Percentiles rank a stretch among this genome's conserved stretches.
phyloP scores from a whole-genome alignment of 2,113 vertebrate genomes.

The Mohoua ochrocephala region DNA sequence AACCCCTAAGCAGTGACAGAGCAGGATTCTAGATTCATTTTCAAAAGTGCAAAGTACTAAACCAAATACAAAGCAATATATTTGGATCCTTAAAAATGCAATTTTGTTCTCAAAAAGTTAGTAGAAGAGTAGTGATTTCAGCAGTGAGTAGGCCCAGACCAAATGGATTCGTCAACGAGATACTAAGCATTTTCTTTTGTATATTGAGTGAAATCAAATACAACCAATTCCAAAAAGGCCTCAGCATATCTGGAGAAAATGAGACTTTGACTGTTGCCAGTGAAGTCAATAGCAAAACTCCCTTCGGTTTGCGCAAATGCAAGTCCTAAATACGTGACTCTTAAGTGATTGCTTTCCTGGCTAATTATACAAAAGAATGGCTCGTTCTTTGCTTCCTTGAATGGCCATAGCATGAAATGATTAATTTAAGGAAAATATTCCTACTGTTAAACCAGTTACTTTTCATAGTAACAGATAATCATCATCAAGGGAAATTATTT shows the following conservation, averaged over 20 bases:
- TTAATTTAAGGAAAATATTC: not conserved
- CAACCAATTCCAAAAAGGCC: not conserved
- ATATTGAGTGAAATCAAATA: not conserved
- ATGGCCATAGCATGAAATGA: not conserved
- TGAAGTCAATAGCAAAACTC: not conserved
- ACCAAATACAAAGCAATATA: not conserved
- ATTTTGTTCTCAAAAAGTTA: not conserved
- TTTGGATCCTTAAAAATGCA: not conserved
- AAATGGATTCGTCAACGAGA: not conserved
- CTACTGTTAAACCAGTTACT: not conserved
- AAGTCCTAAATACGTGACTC: not conserved
- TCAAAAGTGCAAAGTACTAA: not conserved
- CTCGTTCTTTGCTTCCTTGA: not conserved
- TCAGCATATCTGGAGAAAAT: not conserved
- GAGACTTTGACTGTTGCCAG: not conserved
- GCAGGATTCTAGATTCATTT: not conserved
- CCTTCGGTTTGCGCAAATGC: not conserved
- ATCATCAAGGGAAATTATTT: conserved; percentile 9
- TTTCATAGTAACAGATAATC: not conserved
- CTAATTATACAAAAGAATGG: not conserved
- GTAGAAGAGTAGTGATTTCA: not conserved
- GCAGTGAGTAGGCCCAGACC: not conserved
- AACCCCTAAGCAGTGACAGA: not conserved
- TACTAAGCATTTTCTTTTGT: not conserved
- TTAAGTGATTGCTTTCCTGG: not conserved